Conservation (phyloP, 2,797 vertebrate genomes). For the Eleutherodactylus coqui region DNA sequence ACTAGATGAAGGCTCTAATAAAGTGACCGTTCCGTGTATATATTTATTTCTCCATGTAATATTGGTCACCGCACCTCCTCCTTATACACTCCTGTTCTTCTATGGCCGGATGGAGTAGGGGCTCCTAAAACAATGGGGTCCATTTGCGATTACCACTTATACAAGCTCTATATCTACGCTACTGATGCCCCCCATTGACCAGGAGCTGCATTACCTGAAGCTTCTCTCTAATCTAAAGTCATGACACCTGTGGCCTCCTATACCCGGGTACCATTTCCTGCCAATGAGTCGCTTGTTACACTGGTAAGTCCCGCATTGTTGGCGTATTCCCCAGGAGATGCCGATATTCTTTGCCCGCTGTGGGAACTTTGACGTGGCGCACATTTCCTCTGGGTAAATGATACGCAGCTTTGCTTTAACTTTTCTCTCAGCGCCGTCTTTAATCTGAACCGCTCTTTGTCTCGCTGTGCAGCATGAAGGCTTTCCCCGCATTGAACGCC, state of each 20-base stretch:
- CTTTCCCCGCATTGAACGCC: conserved; percentile 30
- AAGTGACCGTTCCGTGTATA: no score
- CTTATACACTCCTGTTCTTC: no score
- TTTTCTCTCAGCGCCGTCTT: neutral
- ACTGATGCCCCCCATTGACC: neutral
- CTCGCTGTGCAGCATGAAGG: neutral
- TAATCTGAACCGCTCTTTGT: conserved; percentile 39
- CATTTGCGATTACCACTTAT: neutral
- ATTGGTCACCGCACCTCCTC: no score
- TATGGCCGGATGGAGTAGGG: no score
- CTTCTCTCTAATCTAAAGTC: neutral
- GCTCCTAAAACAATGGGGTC: no score
- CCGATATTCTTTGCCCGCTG: neutral
- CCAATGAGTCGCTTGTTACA: neutral
- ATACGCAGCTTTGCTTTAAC: neutral
- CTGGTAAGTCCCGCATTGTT: neutral
- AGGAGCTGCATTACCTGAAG: neutral
- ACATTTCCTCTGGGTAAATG: neutral
- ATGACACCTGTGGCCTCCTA: neutral
- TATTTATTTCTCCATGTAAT: no score
- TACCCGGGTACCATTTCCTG: neutral
- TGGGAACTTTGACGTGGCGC: neutral
- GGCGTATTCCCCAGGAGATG: neutral
- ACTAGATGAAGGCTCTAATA: no score
- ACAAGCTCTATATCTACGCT: neutral